A percentile compares a stretch with the other conserved stretches of the same genome.
Evolutionary conservation across 2,113 vertebrate genomes (phyloP).

Genomic region (Toxostoma redivivum): DNA sequence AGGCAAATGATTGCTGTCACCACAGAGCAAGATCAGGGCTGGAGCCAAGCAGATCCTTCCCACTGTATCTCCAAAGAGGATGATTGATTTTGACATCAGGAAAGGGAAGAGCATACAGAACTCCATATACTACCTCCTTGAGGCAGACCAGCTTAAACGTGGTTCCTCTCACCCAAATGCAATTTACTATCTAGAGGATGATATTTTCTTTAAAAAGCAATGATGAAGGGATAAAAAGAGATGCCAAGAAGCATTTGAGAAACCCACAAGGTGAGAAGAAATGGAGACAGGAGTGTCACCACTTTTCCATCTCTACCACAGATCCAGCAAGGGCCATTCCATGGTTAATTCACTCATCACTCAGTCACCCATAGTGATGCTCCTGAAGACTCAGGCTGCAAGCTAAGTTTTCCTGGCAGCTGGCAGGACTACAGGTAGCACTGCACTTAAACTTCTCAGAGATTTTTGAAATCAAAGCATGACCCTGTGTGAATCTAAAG

Average conservation of each 20-base stretch:
- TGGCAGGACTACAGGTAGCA: background rate
- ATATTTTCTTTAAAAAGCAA: background rate
- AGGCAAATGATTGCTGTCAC: background rate
- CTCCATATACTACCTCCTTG: background rate
- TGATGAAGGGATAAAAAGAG: fast-evolving
- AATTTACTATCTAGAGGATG: background rate
- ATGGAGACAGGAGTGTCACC: fast-evolving
- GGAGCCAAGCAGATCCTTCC: background rate
- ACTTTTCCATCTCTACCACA: background rate
- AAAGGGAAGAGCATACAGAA: background rate
- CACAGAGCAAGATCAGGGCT: background rate
- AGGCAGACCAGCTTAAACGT: background rate
- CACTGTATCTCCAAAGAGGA: background rate
- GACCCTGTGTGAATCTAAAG: background rate
- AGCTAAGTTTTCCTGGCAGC: background rate
- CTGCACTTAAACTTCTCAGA: background rate
- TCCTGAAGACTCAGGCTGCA: background rate
- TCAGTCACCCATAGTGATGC: background rate
- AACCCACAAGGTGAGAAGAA: background rate
- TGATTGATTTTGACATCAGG: background rate
- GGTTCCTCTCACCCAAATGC: background rate
- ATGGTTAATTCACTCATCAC: background rate
- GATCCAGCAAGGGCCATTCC: background rate
- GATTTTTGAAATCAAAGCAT: background rate
- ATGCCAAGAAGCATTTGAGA: background rate